Evolutionary conservation across 2,888 invertebrate genomes (phyloP).

Genomic region (Nomada hirtipes): DNA sequence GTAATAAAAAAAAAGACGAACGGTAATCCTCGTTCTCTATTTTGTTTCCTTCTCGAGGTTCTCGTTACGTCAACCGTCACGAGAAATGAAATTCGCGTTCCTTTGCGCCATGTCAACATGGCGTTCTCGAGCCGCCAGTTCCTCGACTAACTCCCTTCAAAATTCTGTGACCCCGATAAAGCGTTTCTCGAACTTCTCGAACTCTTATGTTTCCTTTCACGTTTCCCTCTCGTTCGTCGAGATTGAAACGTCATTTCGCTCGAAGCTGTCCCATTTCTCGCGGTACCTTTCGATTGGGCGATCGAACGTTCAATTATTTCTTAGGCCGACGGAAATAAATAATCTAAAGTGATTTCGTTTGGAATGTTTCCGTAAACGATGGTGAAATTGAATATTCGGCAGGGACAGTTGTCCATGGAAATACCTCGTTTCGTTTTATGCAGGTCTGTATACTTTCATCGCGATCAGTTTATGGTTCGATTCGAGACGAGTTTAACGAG

Average conservation of each 20-base stretch:
- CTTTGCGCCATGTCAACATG: neutral
- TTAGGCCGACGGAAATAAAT: neutral
- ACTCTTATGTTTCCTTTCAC: neutral
- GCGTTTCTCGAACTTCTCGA: neutral
- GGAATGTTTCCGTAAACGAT: neutral
- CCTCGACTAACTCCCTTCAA: neutral
- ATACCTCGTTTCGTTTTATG: neutral
- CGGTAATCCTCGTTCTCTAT: neutral
- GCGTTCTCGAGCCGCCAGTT: neutral
- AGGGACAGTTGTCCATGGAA: neutral
- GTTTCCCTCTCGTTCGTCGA: neutral
- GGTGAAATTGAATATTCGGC: neutral
- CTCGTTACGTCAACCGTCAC: neutral
- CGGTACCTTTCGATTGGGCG: neutral
- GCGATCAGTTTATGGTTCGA: neutral
- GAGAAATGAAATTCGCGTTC: conserved; percentile 6
- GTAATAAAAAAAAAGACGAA: neutral
- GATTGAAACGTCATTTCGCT: neutral
- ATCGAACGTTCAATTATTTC: neutral
- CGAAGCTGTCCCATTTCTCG: neutral
- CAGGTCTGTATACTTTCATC: neutral
- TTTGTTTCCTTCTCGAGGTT: neutral
- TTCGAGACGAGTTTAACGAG: neutral
- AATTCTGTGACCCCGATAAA: conserved; percentile 4
- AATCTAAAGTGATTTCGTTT: too few relatives aligned